Conservation (phyloP, 1,140 invertebrate species). For the Maconellicoccus hirsutus region DNA sequence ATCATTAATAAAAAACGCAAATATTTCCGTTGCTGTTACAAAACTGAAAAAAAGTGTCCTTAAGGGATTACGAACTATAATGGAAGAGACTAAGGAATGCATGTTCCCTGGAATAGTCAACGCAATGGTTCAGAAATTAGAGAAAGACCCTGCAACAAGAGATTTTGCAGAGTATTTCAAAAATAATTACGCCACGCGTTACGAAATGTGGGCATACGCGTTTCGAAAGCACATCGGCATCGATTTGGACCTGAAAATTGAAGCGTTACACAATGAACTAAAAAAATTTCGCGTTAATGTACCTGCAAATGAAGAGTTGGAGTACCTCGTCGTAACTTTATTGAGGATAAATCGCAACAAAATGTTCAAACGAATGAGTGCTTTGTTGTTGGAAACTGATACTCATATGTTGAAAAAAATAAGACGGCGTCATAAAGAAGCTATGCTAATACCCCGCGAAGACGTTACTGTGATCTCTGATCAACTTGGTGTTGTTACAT, state of each 20-base stretch:
- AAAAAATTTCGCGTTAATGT: background rate
- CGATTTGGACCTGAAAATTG: background rate
- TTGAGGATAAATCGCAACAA: background rate
- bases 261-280: background rate
- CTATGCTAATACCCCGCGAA: background rate
- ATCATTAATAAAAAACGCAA: background rate
- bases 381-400: background rate
- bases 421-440: background rate
- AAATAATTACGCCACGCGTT: background rate
- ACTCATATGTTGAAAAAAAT: background rate
- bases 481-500: background rate
- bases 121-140: background rate
- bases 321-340: background rate
- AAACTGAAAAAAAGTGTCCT: background rate
- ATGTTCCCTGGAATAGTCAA: background rate
- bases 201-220: background rate
- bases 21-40: background rate
- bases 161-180: background rate
- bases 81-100: background rate
- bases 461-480: background rate
- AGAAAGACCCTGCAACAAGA: background rate
- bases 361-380: background rate
- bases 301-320: background rate
- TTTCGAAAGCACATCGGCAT: background rate
- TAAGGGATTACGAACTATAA: background rate